These are phyloP conservation scores for Scarus forsteni DNA, from an alignment of 2,797 vertebrate genomes.

Conservation along the genomic window DNA sequence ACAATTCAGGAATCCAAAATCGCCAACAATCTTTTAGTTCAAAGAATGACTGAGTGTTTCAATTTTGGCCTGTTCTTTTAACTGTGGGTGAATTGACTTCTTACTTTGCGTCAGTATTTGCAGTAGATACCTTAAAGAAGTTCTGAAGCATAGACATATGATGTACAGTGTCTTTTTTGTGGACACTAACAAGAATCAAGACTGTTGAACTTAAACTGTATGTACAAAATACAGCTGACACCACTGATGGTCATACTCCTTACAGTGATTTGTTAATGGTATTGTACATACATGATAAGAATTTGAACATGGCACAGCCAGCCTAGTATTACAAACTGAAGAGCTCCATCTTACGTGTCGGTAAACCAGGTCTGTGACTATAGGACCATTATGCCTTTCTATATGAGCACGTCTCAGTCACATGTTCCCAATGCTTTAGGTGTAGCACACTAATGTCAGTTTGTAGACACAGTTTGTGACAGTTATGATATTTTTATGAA, in stretches of 20 bases:
- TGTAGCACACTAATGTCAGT: slow-evolving; percentile 27
- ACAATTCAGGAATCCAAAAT: slow-evolving; percentile 37
- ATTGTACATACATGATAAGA: slow-evolving; percentile 24
- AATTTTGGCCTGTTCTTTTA: slow-evolving; percentile 23
- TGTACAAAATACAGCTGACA: slow-evolving; percentile 21
- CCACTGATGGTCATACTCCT: background rate
- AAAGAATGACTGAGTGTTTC: slow-evolving; percentile 5
- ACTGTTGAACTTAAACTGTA: slow-evolving; percentile 34
- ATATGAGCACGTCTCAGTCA: slow-evolving; percentile 35
- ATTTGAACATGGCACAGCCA: slow-evolving; percentile 6
- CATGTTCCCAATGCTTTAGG: slow-evolving; percentile 57
- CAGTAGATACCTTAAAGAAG: slow-evolving; percentile 6
- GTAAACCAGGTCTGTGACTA: slow-evolving; percentile 28
- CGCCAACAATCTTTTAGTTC: slow-evolving; percentile 3
- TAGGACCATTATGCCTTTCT: slow-evolving; percentile 64
- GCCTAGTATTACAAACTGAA: background rate
- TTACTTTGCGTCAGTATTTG: background rate
- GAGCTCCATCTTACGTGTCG: slow-evolving; percentile 12
- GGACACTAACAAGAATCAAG: slow-evolving; percentile 18
- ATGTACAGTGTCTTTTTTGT: background rate
- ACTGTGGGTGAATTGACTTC: slow-evolving; percentile 15
- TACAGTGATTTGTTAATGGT: slow-evolving; percentile 5
- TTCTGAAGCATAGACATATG: background rate
- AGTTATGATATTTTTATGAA: slow-evolving; percentile 25
- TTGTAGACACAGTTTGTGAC: slow-evolving; percentile 28